Percentiles rank a stretch among this genome's conserved stretches.
phyloP scores from a whole-genome alignment of 2,888 invertebrate species.

The Eurois occulta region DNA sequence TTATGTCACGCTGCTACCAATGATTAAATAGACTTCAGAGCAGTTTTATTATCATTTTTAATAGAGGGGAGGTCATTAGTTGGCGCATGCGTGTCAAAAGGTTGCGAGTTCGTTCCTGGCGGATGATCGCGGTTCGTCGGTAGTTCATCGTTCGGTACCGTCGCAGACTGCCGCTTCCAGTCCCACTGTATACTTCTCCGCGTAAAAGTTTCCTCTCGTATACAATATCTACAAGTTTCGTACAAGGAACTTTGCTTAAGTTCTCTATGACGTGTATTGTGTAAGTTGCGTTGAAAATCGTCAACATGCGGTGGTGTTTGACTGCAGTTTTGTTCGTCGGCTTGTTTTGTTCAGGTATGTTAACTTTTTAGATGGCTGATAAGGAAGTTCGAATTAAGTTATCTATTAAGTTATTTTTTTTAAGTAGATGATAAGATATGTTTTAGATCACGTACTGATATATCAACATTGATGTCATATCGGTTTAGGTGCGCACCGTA shows the following conservation, averaged over 20 bases:
- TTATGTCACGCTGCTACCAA: conserved; percentile 22
- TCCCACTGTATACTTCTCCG: conserved; percentile 57
- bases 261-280: conserved; percentile 76
- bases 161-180: conserved; percentile 74
- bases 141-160: conserved; percentile 76
- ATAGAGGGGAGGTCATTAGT: conserved; percentile 65
- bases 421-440: background rate
- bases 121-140: conserved; percentile 73
- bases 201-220: conserved; percentile 79
- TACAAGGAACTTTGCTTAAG: conserved; percentile 48
- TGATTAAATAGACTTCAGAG: conserved; percentile 43
- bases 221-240: conserved; percentile 53
- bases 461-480: background rate
- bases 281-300: conserved; percentile 72
- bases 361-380: conserved; percentile 30
- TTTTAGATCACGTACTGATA: background rate
- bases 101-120: conserved; percentile 72
- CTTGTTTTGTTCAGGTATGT: conserved; percentile 77
- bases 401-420: background rate
- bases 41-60: conserved; percentile 61
- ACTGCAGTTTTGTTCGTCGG: conserved; percentile 74
- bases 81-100: conserved; percentile 84
- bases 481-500: background rate
- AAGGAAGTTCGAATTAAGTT: conserved; percentile 15
- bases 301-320: conserved; percentile 82